Evolutionary conservation across 2,888 invertebrate genomes (phyloP).

Genomic region (Cyclophora albipunctata): DNA sequence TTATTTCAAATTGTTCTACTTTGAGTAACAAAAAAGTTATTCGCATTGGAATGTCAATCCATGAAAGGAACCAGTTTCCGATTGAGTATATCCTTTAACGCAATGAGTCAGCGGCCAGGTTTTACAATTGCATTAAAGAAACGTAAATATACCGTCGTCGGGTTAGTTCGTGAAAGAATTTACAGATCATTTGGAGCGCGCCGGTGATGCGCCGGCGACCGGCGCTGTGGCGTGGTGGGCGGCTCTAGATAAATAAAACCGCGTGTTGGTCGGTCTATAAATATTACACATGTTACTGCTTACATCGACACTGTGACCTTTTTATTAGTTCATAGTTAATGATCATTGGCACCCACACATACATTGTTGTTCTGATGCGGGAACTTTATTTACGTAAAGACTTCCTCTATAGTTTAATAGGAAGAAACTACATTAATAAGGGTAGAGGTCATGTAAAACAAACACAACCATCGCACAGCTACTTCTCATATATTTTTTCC

Average conservation of each 20-base stretch:
- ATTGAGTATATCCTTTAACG: slow-evolving; percentile 2
- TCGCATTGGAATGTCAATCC: too few species aligned
- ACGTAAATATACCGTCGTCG: slow-evolving; percentile 6
- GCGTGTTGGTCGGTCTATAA: slow-evolving; percentile 65
- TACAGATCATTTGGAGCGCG: slow-evolving; percentile 33
- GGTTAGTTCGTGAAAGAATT: slow-evolving; percentile 11
- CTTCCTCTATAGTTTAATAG: neutral
- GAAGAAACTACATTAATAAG: too few species aligned
- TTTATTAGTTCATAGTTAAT: slow-evolving; percentile 41
- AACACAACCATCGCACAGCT: too few species aligned
- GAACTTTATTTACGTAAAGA: neutral
- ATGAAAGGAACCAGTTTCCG: slow-evolving; percentile 6
- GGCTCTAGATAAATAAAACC: slow-evolving; percentile 49
- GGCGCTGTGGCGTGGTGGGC: slow-evolving; percentile 30
- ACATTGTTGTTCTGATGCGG: slow-evolving; percentile 6
- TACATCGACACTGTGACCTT: slow-evolving; percentile 50
- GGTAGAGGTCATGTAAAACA: too few species aligned
- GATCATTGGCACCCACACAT: slow-evolving; percentile 16
- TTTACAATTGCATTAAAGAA: slow-evolving; percentile 9
- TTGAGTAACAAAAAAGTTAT: too few species aligned
- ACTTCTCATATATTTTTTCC: too few species aligned
- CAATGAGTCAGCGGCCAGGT: slow-evolving; percentile 8
- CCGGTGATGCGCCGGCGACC: slow-evolving; percentile 20
- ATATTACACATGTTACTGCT: slow-evolving; percentile 45
- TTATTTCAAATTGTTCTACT: too few species aligned